A percentile compares a stretch with the other conserved stretches of the same genome.
Evolutionary conservation across 2,113 vertebrate species (phyloP).

Genomic region (Excalfactoria chinensis): DNA sequence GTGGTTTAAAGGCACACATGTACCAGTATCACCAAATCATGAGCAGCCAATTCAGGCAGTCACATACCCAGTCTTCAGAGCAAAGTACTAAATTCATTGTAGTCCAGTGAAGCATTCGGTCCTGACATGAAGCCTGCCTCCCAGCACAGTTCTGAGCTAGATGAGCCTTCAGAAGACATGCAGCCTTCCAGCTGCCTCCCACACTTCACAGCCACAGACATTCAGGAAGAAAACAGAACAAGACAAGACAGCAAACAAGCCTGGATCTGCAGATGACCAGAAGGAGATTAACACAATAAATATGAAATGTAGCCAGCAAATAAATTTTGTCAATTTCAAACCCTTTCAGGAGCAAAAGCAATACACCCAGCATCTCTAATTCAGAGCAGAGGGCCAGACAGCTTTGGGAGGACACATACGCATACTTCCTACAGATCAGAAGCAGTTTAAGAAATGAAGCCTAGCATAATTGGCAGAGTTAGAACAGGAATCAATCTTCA

Average conservation of each 20-base stretch:
- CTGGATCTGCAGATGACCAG: background rate
- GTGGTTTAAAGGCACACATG: background rate
- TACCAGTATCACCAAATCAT: background rate
- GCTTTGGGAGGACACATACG: background rate
- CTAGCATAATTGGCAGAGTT: background rate
- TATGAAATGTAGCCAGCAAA: background rate
- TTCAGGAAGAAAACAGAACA: background rate
- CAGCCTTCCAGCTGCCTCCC: background rate
- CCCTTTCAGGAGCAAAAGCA: background rate
- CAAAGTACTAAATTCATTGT: background rate
- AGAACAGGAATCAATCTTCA: background rate
- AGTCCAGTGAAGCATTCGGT: background rate
- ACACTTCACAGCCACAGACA: background rate
- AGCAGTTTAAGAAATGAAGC: background rate
- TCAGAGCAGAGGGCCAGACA: background rate
- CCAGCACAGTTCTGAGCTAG: background rate
- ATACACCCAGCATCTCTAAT: background rate
- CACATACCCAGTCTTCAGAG: background rate
- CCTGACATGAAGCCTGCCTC: background rate
- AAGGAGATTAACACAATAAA: background rate
- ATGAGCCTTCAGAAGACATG: background rate
- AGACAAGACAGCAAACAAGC: background rate
- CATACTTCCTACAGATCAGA: background rate
- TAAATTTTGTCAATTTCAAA: background rate
- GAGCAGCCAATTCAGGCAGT: background rate